phyloP scores from a whole-genome alignment of 2,888 invertebrate genomes.

The Tanytarsus gracilentus region DNA sequence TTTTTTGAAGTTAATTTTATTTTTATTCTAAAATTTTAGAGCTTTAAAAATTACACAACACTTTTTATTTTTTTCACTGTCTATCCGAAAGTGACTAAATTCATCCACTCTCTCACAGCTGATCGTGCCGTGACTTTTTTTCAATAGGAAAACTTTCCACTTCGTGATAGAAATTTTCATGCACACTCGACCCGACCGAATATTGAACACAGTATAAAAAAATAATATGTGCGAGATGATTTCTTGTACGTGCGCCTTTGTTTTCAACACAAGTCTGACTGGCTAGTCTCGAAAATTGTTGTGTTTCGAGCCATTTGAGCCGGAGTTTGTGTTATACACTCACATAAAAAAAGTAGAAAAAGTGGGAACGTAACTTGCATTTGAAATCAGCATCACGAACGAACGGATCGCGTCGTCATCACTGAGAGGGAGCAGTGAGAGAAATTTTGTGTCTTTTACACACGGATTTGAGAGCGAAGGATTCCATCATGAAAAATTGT shows the following conservation, averaged over 20 bases:
- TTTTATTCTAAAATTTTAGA: too few species aligned
- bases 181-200: too few species aligned
- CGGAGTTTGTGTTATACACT: background rate
- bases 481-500: conserved; percentile 5
- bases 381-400: conserved; percentile 28
- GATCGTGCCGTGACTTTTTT: too few species aligned
- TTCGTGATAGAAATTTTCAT: too few species aligned
- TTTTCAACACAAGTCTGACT: conserved; percentile 14
- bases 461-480: background rate
- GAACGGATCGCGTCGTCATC: background rate
- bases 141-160: too few species aligned
- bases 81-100: too few species aligned
- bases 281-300: conserved; percentile 25
- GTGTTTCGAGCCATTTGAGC: conserved; percentile 4
- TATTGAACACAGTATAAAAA: background rate
- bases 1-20: too few species aligned
- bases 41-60: too few species aligned
- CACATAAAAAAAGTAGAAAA: conserved; percentile 14
- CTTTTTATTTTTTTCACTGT: too few species aligned
- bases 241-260: conserved; percentile 20
- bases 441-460: background rate
- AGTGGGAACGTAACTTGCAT: conserved; percentile 25
- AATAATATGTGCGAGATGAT: conserved; percentile 3
- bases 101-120: too few species aligned
- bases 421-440: background rate